A percentile compares a stretch with the other conserved stretches of the same genome.
phyloP scores from a whole-genome alignment of 2,797 vertebrate species.

The Halcyon badia region DNA sequence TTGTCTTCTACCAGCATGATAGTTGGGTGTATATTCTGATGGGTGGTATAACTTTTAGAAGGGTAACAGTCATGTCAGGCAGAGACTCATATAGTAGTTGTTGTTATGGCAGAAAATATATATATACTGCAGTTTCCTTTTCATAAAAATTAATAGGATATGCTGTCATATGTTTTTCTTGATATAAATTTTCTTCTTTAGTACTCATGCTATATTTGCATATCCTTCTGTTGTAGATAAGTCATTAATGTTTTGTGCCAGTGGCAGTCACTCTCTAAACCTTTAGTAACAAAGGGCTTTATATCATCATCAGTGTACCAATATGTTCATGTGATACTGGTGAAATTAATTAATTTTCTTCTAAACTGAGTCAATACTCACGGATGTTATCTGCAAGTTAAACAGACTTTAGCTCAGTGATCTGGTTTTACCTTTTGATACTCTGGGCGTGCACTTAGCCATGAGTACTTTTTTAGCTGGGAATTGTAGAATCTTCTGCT shows the following conservation, averaged over 20 bases:
- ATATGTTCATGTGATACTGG: background rate
- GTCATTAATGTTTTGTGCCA: background rate
- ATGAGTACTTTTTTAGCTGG: background rate
- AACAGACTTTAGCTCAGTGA: background rate
- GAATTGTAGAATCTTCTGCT: background rate
- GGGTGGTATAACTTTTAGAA: background rate
- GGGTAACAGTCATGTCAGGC: background rate
- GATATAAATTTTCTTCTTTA: background rate
- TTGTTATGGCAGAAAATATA: background rate
- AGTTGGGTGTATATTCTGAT: background rate
- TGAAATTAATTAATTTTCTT: background rate
- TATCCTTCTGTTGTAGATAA: background rate
- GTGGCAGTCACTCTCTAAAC: background rate
- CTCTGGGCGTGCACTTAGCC: rapidly evolving
- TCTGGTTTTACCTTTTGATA: background rate
- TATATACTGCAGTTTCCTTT: background rate
- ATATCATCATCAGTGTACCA: rapidly evolving
- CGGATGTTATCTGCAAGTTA: background rate
- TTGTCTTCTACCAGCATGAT: background rate
- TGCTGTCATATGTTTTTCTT: background rate
- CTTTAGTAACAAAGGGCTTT: background rate
- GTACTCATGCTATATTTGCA: background rate
- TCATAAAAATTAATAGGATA: background rate
- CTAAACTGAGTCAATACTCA: background rate
- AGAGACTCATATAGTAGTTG: background rate